Conservation (phyloP, 1,140 invertebrate species). For the Scaptomyza graminum region DNA sequence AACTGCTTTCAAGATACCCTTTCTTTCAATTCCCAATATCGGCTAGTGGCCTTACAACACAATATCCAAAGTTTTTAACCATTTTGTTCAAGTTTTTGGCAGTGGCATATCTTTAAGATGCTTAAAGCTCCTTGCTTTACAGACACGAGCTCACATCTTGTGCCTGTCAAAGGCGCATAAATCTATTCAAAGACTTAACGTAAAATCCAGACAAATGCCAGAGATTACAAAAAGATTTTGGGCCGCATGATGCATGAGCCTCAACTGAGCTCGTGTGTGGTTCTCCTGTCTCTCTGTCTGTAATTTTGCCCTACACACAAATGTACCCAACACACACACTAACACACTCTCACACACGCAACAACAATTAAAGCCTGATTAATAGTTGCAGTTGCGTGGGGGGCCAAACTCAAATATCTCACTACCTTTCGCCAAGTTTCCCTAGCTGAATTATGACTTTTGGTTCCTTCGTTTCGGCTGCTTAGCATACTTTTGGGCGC, state of each 20-base stretch:
- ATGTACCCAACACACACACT: slow-evolving; percentile 55
- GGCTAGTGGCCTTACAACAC: neutral
- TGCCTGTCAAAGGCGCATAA: slow-evolving; percentile 78
- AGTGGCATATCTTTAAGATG: slow-evolving; percentile 66
- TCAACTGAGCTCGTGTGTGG: slow-evolving; percentile 40
- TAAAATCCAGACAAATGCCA: slow-evolving; percentile 83
- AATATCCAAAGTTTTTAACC: slow-evolving; percentile 3
- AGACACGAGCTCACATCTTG: slow-evolving; percentile 71
- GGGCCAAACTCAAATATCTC: slow-evolving; percentile 57
- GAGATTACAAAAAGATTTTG: slow-evolving; percentile 82
- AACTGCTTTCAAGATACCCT: neutral
- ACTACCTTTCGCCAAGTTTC: slow-evolving; percentile 75
- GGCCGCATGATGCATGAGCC: slow-evolving; percentile 77
- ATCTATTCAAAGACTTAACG: slow-evolving; percentile 80
- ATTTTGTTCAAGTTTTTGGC: slow-evolving; percentile 35
- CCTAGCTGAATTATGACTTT: slow-evolving; percentile 75
- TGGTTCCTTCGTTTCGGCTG: slow-evolving; percentile 61
- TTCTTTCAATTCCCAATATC: neutral
- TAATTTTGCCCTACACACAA: slow-evolving; percentile 54
- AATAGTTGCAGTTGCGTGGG: slow-evolving; percentile 66
- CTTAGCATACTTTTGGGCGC: slow-evolving; percentile 78
- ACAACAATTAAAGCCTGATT: slow-evolving; percentile 82
- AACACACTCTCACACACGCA: slow-evolving; percentile 44
- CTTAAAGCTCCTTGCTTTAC: slow-evolving; percentile 57
- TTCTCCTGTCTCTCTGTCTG: slow-evolving; percentile 31